Evolutionary conservation across 37 sponge, comb jelly and placozoan genomes (phyloP).

Genomic region (Ephydatia muelleri): DNA sequence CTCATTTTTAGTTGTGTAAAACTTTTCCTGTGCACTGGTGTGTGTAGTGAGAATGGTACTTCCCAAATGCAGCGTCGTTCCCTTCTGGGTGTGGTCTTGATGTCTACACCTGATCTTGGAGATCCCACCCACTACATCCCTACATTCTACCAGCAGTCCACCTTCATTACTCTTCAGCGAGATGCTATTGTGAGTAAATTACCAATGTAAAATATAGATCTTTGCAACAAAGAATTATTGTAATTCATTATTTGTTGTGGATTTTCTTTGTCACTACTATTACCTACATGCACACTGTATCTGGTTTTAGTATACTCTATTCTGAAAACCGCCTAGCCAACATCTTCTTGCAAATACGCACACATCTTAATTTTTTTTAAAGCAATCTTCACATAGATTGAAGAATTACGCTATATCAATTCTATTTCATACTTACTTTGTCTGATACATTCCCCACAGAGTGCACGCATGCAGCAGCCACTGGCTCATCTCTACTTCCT

Average conservation of each 20-base stretch:
- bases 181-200: background rate
- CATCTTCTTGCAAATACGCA: too few species aligned
- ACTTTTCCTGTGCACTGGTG: background rate
- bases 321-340: too few species aligned
- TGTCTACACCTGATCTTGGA: background rate
- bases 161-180: background rate
- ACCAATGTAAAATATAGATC: too few species aligned
- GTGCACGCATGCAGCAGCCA: slow-evolving; percentile 74
- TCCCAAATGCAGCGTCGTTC: background rate
- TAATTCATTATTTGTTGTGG: too few species aligned
- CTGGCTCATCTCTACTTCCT: slow-evolving; percentile 85
- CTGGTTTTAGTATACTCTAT: too few species aligned
- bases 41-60: background rate
- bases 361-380: too few species aligned
- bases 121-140: slow-evolving; percentile 44
- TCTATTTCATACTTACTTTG: too few species aligned
- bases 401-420: too few species aligned
- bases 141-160: slow-evolving; percentile 42
- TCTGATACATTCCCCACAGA: slow-evolving; percentile 36
- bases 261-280: too few species aligned
- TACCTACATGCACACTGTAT: too few species aligned
- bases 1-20: background rate
- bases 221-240: too few species aligned
- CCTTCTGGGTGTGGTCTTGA: slow-evolving; percentile 19
- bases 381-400: too few species aligned